Base-by-base conservation (phyloP, 1,140 invertebrate species). In the Drosophila asahinai region DNA sequence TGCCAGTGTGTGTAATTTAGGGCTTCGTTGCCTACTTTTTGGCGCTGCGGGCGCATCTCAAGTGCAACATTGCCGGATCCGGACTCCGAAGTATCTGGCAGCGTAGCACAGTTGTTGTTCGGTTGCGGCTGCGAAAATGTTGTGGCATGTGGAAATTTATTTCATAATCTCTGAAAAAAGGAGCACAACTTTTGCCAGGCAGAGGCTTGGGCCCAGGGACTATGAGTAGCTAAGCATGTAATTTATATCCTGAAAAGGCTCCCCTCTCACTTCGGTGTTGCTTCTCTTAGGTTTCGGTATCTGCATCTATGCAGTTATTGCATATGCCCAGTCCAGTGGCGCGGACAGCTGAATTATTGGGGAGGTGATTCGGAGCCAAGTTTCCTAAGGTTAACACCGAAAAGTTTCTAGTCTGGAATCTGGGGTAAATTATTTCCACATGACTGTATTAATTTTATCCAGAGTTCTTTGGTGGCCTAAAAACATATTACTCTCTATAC, bases 101-200 rank as follows among this genome's bases (percentile, higher is more conserved):
- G 75, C 78, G 62, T 70, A 70, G 65, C 72, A 73, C 52, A 55
- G 66, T 74, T 67, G 38, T 60, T 76, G 49, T 55, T 77, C 62
- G 45, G 64, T 63, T 81, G 86, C 63, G 81, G 63, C 68, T 86
- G 81, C 71, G 62, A 73, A 80, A 90, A 80, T 90, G 78, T 86
- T 90, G 79, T 86, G 81, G 83, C 83, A 87, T 86, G 80, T 86
- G 80, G 68, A 90, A 90, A 90, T 90, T 90, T 90, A 90, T 90
- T 90, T 90, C 86, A 90, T 90, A 80, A 80, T 79, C 77, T 80
- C 38, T 66, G 52, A 36, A 27, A 79, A 59, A 52, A 40, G 42
- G 62, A 40, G 48, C 43, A 68, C 48, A 71, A 80, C 43, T 74
- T 80, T 74, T 62, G 70, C 58, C 17, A 22, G 12, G 17, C n/a